Base-by-base conservation (phyloP, 2,113 vertebrate species). In the Otolemur garnettii region DNA sequence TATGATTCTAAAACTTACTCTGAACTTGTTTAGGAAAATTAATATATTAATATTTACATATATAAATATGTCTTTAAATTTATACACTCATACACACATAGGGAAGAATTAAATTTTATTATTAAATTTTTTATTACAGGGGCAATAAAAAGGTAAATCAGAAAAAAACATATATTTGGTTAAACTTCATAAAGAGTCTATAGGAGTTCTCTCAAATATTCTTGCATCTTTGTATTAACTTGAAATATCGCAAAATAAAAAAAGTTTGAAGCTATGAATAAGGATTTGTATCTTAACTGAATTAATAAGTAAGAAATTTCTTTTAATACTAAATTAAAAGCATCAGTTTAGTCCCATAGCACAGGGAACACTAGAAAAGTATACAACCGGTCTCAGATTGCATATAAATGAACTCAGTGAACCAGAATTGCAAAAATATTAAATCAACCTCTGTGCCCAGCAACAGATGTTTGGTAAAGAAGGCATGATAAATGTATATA, bases 51-150 rank as follows among this genome's bases (percentile, higher is more conserved):
- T 68, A n/a, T 90, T 66, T 87, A 4, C 21, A 24, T 72, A 19
- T 0, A 62, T 22, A 50, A 2, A 45, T 82, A n/a, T 2, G 2
- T 33, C 18, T 26, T 5, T 45, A 0, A 55, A 0, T 55, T 2
- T 79, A 4, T 19, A 57, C 28, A 71, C 10, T 30, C 21, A 81
- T 18, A 28, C 7, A 81, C 2, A 62, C 4, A 30, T 14, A 30
- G 18, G 24, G 6, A 24, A 50, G 45, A 50, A 50, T 50, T 50
- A 9, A 50, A 50, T 9, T 50, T 50, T 38, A 38, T 50, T 50
- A 50, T 50, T 50, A 50, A 50, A 10, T 50, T 50, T 50, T 50
- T 50, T 50, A 50, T 50, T 50, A 77, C 6, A 66, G 2, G 5
- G 19, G 4, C 28, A 7, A 38, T 62, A 17, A 69, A 50, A 83